Conservation (phyloP, 2,113 vertebrate genomes). For the Nothocercus julius region DNA sequence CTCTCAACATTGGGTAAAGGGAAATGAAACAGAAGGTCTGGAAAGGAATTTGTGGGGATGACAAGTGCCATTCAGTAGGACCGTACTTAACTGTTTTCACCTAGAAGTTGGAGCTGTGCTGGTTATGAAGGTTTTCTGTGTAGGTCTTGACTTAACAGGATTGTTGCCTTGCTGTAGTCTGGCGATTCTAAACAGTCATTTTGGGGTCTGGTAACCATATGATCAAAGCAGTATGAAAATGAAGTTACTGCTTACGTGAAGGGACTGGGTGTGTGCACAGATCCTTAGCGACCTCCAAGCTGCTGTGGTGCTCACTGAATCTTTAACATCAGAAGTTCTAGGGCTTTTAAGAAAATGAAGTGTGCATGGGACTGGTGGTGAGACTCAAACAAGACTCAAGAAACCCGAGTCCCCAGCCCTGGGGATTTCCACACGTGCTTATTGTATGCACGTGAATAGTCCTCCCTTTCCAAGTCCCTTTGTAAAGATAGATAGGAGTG, state of each 20-base stretch:
- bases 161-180: not conserved
- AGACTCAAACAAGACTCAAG: not conserved
- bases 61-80: not conserved
- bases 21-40: not conserved
- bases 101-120: not conserved
- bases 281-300: not conserved
- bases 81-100: not conserved
- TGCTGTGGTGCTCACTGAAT: not conserved
- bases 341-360: not conserved
- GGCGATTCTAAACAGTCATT: not conserved
- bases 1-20: not conserved
- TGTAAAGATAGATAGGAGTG: too few species aligned
- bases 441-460: not conserved
- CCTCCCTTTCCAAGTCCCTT: too few species aligned
- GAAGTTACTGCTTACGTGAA: not conserved
- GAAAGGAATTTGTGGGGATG: not conserved
- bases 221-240: not conserved
- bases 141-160: not conserved
- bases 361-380: not conserved
- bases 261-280: not conserved
- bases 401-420: not conserved
- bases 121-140: not conserved
- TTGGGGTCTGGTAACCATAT: not conserved
- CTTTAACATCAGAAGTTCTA: not conserved
- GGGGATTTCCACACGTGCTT: not conserved